Percentiles rank a stretch among this genome's conserved stretches.
Conservation (phyloP, 2,797 vertebrate species). For the Vultur gryphus region DNA sequence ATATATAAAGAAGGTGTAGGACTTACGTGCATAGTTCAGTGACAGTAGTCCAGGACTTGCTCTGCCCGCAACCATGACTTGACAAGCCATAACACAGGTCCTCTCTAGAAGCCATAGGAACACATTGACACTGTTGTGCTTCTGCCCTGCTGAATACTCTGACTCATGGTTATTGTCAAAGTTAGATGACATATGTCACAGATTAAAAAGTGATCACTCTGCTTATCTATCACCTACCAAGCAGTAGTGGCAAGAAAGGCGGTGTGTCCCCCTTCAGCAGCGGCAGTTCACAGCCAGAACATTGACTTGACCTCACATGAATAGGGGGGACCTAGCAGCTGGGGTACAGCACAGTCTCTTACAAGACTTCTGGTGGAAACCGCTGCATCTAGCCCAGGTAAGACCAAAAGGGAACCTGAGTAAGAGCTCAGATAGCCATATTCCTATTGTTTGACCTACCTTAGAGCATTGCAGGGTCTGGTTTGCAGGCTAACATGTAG, state of each 20-base stretch:
- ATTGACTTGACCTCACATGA: neutral
- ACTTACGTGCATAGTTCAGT: neutral
- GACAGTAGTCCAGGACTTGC: neutral
- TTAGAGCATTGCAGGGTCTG: neutral
- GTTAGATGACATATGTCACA: neutral
- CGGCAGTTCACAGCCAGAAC: neutral
- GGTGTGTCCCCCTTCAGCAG: neutral
- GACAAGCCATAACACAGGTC: neutral
- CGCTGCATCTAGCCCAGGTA: neutral
- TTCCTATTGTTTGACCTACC: neutral
- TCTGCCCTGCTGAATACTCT: neutral
- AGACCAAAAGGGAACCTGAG: neutral
- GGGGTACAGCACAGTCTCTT: neutral
- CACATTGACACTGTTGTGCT: neutral
- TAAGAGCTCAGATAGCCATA: neutral
- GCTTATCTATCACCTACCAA: neutral
- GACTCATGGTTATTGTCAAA: neutral
- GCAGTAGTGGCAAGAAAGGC: neutral
- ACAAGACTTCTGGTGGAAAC: neutral
- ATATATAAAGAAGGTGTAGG: neutral
- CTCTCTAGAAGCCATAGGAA: neutral
- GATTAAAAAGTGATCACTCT: neutral
- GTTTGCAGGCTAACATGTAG: neutral
- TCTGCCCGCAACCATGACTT: neutral
- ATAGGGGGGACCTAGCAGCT: neutral